Conservation (phyloP, 2,888 invertebrate genomes). For the Tipula lateralis region DNA sequence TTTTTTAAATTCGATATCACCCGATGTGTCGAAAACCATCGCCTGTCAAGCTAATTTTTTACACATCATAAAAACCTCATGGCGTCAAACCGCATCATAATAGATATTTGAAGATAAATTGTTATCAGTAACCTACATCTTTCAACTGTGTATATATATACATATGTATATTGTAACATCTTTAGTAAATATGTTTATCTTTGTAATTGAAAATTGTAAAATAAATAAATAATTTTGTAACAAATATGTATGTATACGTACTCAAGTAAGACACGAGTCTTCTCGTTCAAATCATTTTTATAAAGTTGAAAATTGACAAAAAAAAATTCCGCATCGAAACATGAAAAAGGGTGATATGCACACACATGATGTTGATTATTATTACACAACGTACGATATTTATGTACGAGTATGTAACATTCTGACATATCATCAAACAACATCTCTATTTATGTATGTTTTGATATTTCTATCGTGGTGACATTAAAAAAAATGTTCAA, state of each 20-base stretch:
- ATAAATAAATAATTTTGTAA: background rate
- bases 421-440: constrained; percentile 11
- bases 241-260: background rate
- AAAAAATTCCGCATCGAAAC: background rate
- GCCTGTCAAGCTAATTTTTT: too few species aligned
- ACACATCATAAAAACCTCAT: background rate
- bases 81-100: background rate
- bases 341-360: background rate
- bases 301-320: background rate
- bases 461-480: background rate
- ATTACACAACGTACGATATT: background rate
- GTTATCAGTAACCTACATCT: background rate
- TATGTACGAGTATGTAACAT: background rate
- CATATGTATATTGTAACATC: background rate
- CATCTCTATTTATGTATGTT: background rate
- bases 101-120: background rate
- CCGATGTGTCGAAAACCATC: background rate
- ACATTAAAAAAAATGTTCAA: background rate
- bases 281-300: background rate
- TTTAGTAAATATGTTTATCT: background rate
- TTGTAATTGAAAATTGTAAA: background rate
- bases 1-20: background rate
- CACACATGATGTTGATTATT: constrained; percentile 19
- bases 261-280: background rate
- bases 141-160: background rate